phyloP scores from a whole-genome alignment of 2,797 vertebrate genomes.

The Molossus alvarezi region DNA sequence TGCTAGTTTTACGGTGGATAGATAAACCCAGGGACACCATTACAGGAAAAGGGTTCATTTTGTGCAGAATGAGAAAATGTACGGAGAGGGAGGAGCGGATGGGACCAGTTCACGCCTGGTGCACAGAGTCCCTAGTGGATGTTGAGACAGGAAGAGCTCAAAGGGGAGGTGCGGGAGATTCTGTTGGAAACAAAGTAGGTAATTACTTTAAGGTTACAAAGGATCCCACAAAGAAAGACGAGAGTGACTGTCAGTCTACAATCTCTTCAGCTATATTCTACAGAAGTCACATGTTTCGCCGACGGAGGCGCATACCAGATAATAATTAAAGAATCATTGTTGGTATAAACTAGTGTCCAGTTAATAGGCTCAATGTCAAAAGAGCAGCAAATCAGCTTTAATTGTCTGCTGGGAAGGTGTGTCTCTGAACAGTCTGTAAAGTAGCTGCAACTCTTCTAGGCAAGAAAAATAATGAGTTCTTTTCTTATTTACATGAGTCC shows the following conservation, averaged over 20 bases:
- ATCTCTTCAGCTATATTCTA: neutral
- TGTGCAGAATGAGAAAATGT: neutral
- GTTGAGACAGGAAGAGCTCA: neutral
- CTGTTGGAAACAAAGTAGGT: neutral
- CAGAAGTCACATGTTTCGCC: neutral
- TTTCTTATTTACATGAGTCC: neutral
- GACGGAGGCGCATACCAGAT: neutral
- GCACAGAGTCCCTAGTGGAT: accelerated
- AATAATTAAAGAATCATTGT: neutral
- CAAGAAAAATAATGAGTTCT: neutral
- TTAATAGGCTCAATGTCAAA: neutral
- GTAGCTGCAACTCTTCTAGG: neutral
- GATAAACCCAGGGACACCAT: neutral
- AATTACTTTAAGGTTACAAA: neutral
- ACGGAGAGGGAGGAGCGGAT: neutral
- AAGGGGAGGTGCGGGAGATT: accelerated
- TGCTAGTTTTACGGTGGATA: neutral
- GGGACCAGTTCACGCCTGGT: accelerated
- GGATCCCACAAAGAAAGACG: neutral
- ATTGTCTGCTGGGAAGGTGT: neutral
- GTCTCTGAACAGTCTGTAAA: neutral
- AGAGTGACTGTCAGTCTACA: neutral
- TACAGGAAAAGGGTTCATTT: neutral
- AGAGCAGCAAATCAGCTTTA: neutral
- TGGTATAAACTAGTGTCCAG: neutral